Conservation (phyloP, 2,888 invertebrate species). For the Trachelus troglodyta region DNA sequence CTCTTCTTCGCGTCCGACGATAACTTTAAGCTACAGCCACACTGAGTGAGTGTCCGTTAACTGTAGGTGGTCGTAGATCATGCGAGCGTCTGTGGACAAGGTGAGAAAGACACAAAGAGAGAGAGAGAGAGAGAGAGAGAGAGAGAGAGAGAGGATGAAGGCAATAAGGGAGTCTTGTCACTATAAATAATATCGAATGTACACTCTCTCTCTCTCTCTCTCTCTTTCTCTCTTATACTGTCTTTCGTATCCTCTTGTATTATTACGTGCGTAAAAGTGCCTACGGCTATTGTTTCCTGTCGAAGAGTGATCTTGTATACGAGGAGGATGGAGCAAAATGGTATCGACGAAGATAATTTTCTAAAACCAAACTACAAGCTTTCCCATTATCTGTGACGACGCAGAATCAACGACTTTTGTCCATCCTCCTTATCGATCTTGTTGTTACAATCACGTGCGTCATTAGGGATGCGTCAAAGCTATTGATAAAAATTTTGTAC, state of each 20-base stretch:
- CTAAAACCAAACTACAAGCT: neutral
- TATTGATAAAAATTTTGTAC: neutral
- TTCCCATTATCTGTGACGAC: neutral
- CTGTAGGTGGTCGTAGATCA: too few species aligned
- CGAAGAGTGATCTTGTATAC: neutral
- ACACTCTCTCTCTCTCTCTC: too few species aligned
- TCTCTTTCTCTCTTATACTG: too few species aligned
- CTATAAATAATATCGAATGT: too few species aligned
- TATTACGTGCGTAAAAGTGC: neutral
- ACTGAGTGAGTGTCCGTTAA: too few species aligned
- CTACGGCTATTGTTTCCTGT: neutral
- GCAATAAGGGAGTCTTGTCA: too few species aligned
- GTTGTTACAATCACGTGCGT: neutral
- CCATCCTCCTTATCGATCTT: neutral
- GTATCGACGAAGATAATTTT: neutral
- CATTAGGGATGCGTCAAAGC: neutral
- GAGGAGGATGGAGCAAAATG: neutral
- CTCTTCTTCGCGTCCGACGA: too few species aligned
- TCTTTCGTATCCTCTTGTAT: neutral
- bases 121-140: too few species aligned
- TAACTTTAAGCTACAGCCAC: too few species aligned
- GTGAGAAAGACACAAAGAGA: too few species aligned
- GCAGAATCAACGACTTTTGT: neutral
- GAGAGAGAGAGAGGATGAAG: too few species aligned
- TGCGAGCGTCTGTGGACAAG: too few species aligned